phyloP scores from a whole-genome alignment of 2,888 invertebrate genomes.

The Caenorhabditis parvicauda region DNA sequence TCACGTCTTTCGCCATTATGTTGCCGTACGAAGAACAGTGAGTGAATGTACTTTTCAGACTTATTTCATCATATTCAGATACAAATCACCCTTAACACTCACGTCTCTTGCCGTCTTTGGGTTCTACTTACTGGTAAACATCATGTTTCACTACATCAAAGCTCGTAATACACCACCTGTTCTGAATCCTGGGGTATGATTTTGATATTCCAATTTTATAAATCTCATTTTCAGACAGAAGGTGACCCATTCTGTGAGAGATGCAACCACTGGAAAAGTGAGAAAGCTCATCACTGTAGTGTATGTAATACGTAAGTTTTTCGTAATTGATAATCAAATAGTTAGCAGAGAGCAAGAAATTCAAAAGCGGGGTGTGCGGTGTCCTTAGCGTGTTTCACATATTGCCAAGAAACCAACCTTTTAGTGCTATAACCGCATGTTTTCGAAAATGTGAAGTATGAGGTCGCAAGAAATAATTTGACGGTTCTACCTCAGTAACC shows the following conservation, averaged over 20 bases:
- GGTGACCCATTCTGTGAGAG: constrained; percentile 35
- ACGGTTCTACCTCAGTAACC: no score
- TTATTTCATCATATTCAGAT: constrained; percentile 34
- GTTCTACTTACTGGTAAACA: constrained; percentile 33
- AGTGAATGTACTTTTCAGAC: constrained; percentile 3
- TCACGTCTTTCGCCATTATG: constrained; percentile 41
- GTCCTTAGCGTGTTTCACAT: background rate
- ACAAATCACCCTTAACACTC: constrained; percentile 32
- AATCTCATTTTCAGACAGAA: constrained; percentile 28
- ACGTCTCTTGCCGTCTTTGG: constrained; percentile 19
- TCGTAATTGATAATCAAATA: background rate
- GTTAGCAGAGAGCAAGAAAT: background rate
- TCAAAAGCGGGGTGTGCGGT: background rate
- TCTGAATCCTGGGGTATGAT: constrained; percentile 31
- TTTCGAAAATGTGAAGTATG: no score
- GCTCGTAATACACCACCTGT: constrained; percentile 39
- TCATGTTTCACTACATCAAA: constrained; percentile 44
- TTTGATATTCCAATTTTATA: background rate
- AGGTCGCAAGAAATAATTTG: no score
- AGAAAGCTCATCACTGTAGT: constrained; percentile 39
- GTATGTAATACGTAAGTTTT: constrained; percentile 32
- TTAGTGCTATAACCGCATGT: no score
- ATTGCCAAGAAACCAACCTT: background rate
- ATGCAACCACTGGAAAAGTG: constrained; percentile 42
- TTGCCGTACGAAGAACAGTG: constrained; percentile 48